A percentile compares a stretch with the other conserved stretches of the same genome.
Conservation (phyloP, 2,113 vertebrate species). For the Atractosteus spatula region DNA sequence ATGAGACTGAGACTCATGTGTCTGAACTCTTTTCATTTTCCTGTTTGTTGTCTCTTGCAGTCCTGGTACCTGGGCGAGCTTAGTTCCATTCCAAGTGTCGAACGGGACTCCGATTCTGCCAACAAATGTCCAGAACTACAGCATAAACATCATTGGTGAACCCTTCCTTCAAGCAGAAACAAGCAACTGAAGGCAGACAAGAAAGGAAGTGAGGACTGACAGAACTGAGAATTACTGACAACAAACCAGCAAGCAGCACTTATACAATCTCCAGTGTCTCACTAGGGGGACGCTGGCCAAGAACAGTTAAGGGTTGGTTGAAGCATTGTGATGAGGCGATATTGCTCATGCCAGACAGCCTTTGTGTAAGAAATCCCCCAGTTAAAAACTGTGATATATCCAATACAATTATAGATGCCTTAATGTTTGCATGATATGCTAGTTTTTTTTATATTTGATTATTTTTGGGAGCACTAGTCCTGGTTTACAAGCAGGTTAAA, state of each 20-base stretch:
- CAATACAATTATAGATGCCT: constrained; percentile 94
- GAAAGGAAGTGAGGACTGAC: constrained; percentile 54
- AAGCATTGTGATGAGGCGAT: constrained; percentile 78
- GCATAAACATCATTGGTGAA: constrained; percentile 99
- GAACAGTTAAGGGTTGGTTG: constrained; percentile 70
- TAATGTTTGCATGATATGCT: constrained; percentile 99
- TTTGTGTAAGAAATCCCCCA: constrained; percentile 82
- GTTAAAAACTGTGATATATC: constrained; percentile 98
- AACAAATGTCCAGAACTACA: constrained; percentile 98
- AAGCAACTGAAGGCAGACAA: constrained; percentile 86
- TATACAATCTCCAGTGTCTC: constrained; percentile 44
- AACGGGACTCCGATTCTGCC: constrained; percentile 98
- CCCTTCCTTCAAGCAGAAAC: constrained; percentile 98
- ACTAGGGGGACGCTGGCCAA: constrained; percentile 55
- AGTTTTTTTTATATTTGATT: constrained; percentile 85
- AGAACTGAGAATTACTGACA: constrained; percentile 61
- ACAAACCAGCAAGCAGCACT: constrained; percentile 71
- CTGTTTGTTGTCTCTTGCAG: constrained; percentile 62
- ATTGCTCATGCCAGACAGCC: constrained; percentile 83
- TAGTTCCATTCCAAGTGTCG: constrained; percentile 99
- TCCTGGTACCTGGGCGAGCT: constrained; percentile 99
- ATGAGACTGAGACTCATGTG: too few relatives aligned
- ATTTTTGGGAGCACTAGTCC: constrained; percentile 89
- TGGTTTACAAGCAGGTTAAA: constrained; percentile 64
- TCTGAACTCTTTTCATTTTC: not conserved